Base-by-base conservation (phyloP, 2,113 vertebrate genomes). In the Amia ocellicauda region DNA sequence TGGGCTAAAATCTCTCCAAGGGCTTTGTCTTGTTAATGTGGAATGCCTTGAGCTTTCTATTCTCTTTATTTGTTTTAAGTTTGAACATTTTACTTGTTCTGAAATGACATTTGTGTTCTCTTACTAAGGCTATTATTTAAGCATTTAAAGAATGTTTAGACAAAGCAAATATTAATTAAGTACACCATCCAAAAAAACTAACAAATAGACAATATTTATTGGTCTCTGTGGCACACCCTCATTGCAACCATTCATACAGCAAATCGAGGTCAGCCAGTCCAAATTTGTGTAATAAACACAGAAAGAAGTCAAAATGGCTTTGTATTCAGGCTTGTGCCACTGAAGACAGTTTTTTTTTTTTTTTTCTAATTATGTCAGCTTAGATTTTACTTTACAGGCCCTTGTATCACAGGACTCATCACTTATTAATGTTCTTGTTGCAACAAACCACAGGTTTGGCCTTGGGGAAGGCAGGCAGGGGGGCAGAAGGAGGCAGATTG, bases 361-460 rank as follows among this genome's bases (percentile, higher is more conserved):
- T 40, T 7, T 41, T 40, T 42, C 56, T 58, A 31, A 42, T 42
- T 58, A 22, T 42, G 56, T 58, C 56, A 22, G 19, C 56, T 58
- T 20, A 41, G 10, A 41, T 58, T 42, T 41, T 31, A 42, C 29
- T 23, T 58, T 9, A 23, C 56, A 58, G 31, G 16, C n/a, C 7
- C 29, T 17, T 29, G 29, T 7, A 7, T 58, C 55, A 58, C 27
- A 23, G 56, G 29, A 31, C 56, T 58, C 31, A 40, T 42, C 56
- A 40, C 56, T 58, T 23, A 36, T 57, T 19, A 29, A 57, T n/a
- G n/a, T 28, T 57, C 28, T 28, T 57, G 27, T 36, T n/a, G 29
- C 56, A 55, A 20, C 20, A 24, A 24, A 58, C 56, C 56, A 24
- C 56, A 58, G 56, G 56, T 23, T 23, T 42, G 56, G 8, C 20